These are phyloP conservation scores for Miichthys miiuy DNA, from an alignment of 2,797 vertebrate genomes.

Conservation along the genomic window DNA sequence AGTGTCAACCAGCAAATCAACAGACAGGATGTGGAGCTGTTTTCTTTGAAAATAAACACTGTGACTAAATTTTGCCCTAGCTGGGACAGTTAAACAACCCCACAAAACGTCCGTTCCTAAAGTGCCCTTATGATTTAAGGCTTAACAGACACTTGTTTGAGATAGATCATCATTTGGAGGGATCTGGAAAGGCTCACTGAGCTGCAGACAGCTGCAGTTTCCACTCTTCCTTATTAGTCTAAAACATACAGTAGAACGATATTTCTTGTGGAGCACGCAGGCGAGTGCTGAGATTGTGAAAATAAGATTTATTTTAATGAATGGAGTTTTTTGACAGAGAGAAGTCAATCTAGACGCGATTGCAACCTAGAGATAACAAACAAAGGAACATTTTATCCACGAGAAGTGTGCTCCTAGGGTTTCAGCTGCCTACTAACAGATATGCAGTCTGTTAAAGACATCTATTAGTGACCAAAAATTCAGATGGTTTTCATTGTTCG, in stretches of 20 bases:
- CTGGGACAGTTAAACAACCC: slow-evolving; percentile 46
- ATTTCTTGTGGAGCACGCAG: slow-evolving; percentile 45
- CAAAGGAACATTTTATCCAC: slow-evolving; percentile 40
- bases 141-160: slow-evolving; percentile 68
- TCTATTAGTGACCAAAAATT: slow-evolving; percentile 37
- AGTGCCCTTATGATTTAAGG: slow-evolving; percentile 64
- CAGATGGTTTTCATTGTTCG: slow-evolving; percentile 61
- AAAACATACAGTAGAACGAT: slow-evolving; percentile 20
- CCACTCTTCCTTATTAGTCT: slow-evolving; percentile 49
- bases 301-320: slow-evolving; percentile 58
- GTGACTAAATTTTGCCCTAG: slow-evolving; percentile 58
- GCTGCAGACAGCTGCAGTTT: slow-evolving; percentile 57
- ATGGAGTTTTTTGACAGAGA: slow-evolving; percentile 11
- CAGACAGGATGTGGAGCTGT: slow-evolving; percentile 66
- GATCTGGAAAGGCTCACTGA: slow-evolving; percentile 56
- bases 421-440: slow-evolving; percentile 53
- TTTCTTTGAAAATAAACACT: slow-evolving; percentile 77
- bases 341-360: slow-evolving; percentile 33
- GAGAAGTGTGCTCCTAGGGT: slow-evolving; percentile 41
- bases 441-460: slow-evolving; percentile 47
- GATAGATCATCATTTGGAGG: slow-evolving; percentile 53
- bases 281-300: slow-evolving; percentile 27
- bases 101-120: slow-evolving; percentile 26
- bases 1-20: slow-evolving; percentile 69
- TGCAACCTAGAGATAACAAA: slow-evolving; percentile 61